These are phyloP conservation scores for Deilephila porcellus DNA, from an alignment of 2,888 invertebrate species.

Conservation along the genomic window DNA sequence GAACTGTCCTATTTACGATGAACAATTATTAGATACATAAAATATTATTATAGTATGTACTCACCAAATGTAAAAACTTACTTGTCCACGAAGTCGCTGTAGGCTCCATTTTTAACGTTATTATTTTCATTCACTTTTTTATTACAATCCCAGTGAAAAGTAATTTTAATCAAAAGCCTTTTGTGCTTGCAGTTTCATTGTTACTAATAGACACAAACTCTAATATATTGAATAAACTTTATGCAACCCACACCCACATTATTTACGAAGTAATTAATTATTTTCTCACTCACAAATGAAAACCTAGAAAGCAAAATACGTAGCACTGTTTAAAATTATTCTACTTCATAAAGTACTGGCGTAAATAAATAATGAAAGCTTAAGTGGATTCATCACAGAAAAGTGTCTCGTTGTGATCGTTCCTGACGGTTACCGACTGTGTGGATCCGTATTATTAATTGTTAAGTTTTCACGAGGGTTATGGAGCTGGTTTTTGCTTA, in stretches of 20 bases:
- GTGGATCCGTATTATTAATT: slow-evolving; percentile 34
- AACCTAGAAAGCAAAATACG: slow-evolving; percentile 33
- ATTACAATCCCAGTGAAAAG: background rate
- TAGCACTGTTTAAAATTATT: slow-evolving; percentile 53
- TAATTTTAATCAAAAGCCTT: slow-evolving; percentile 40
- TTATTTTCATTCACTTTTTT: slow-evolving; percentile 14
- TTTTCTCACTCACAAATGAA: background rate
- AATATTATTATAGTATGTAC: slow-evolving; percentile 15
- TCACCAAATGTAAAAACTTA: slow-evolving; percentile 12
- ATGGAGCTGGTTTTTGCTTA: slow-evolving; percentile 65
- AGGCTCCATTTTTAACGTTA: background rate
- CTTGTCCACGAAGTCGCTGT: slow-evolving; percentile 1
- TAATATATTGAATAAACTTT: background rate
- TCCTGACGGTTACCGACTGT: slow-evolving; percentile 34
- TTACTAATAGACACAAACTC: slow-evolving; percentile 49
- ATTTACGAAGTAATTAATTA: background rate
- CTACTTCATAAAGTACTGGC: slow-evolving; percentile 48
- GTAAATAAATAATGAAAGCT: slow-evolving; percentile 75
- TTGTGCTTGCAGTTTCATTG: slow-evolving; percentile 55
- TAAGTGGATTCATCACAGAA: slow-evolving; percentile 68
- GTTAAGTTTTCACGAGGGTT: slow-evolving; percentile 47
- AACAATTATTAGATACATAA: background rate
- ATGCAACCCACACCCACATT: background rate
- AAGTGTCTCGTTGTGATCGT: slow-evolving; percentile 46
- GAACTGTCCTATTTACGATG: too few species aligned